Conservation (phyloP, 2,797 vertebrate genomes). For the Coregonus ussuriensis region DNA sequence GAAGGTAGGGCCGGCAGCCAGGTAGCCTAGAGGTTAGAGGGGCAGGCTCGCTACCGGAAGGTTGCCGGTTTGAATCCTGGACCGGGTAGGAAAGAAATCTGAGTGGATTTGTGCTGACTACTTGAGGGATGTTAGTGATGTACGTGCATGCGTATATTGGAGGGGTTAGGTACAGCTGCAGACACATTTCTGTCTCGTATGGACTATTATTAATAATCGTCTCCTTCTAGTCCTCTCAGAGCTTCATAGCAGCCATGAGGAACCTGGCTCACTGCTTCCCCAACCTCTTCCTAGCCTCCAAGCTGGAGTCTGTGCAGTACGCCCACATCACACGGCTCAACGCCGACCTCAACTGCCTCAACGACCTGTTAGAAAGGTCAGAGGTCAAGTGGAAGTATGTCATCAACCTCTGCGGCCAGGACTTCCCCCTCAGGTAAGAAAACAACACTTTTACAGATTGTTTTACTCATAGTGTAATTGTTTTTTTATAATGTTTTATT, state of each 20-base stretch:
- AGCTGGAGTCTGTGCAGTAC: constrained; percentile 86
- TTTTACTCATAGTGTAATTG: too few relatives aligned
- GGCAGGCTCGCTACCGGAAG: neutral
- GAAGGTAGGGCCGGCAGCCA: constrained; percentile 57
- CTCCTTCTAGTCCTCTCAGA: constrained; percentile 60
- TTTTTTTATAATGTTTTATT: too few relatives aligned
- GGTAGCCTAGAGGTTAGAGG: neutral
- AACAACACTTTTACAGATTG: too few relatives aligned
- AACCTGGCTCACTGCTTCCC: constrained; percentile 84
- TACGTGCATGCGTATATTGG: neutral
- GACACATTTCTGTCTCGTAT: neutral
- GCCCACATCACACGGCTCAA: constrained; percentile 88
- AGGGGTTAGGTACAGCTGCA: neutral
- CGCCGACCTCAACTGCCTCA: constrained; percentile 92
- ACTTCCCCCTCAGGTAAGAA: constrained; percentile 83
- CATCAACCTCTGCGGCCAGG: constrained; percentile 93
- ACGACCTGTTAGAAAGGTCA: constrained; percentile 81
- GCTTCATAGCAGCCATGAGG: constrained; percentile 82
- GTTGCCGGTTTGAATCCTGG: neutral
- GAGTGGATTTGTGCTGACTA: too few relatives aligned
- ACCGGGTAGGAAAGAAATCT: neutral
- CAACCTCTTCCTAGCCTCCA: constrained; percentile 89
- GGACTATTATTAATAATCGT: neutral
- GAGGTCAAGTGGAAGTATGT: constrained; percentile 87
- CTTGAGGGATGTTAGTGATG: too few relatives aligned